These are phyloP conservation scores for Pimephales promelas DNA, from an alignment of 2,113 vertebrate genomes.

Conservation along the genomic window DNA sequence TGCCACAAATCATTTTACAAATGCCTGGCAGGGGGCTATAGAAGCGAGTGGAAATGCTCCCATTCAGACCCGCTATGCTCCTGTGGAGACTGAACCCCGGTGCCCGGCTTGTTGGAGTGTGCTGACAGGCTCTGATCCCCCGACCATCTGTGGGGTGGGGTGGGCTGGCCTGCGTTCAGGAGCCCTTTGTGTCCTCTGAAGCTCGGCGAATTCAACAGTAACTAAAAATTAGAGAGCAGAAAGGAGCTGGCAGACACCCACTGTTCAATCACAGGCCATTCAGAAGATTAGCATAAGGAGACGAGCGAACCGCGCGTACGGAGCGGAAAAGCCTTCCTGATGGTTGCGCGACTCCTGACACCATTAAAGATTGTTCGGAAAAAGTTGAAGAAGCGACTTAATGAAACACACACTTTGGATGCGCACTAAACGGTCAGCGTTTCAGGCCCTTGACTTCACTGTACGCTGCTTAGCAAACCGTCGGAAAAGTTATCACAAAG, in stretches of 20 bases:
- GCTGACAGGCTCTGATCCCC: slow-evolving; percentile 82
- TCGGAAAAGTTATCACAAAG: background rate
- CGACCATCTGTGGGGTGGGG: slow-evolving; percentile 89
- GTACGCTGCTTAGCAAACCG: background rate
- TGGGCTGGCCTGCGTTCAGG: slow-evolving; percentile 76
- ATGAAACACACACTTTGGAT: background rate
- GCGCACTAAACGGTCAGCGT: background rate
- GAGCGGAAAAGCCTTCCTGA: background rate
- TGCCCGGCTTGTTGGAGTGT: slow-evolving; percentile 78
- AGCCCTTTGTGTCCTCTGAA: slow-evolving; percentile 65
- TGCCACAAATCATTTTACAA: slow-evolving; percentile 99
- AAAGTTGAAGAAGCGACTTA: too few relatives aligned
- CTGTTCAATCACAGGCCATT: slow-evolving; percentile 28
- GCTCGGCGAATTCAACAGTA: slow-evolving; percentile 63
- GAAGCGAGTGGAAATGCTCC: slow-evolving; percentile 82
- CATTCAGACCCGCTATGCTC: slow-evolving; percentile 82
- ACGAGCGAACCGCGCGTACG: background rate
- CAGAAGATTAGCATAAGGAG: slow-evolving; percentile 23
- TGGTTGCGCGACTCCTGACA: background rate
- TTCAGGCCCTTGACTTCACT: background rate
- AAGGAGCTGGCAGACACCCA: slow-evolving; percentile 35
- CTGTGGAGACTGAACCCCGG: slow-evolving; percentile 67
- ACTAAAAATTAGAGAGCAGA: slow-evolving; percentile 48
- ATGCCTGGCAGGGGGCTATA: slow-evolving; percentile 90
- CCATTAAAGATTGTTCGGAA: too few relatives aligned